Evolutionary conservation across 1,140 invertebrate genomes (phyloP), one percentile per base, ranked within the genome.

Genomic region (Drosophila tsacasi): DNA sequence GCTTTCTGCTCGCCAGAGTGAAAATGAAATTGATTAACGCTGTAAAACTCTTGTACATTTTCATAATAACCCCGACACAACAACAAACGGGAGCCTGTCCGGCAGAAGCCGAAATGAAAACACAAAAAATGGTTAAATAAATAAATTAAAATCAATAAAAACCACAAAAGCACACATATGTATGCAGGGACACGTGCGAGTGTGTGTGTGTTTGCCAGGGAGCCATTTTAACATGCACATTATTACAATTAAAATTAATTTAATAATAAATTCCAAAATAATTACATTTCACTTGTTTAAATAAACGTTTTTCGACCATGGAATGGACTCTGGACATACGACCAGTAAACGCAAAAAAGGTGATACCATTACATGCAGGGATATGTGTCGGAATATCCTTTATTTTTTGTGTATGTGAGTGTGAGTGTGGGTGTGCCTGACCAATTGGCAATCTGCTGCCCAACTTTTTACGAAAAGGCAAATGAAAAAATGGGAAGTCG

Each of bases 171-270:
- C 64, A 57, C 52, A 76, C 62, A 66, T 17, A 39, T 49, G 27
- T 32, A 52, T 52, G 32, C 52, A 57, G 54, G 15, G 54, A 67
- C 35, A 27, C 37, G 6, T 40, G 12, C 17, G 15, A 13, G 5
- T 39, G 15, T 49, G 32, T 52, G 30, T 72, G 21, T 66, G 47
- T 66, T 69, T 42, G 54, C 44, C 10, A 57, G 66, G 71, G 50
- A 65, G 65, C 65, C 77, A 84, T 90, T 89, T 89, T 85, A 91
- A 91, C 77, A 91, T 91, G 76, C 76, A 64, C 76, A 91, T 91
- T 89, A 91, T 86, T 91, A 86, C 84, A 91, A 91, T 91, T 91
- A 91, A 91, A 91, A 91, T 91, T 92, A 91, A 91, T 91, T 91
- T 90, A 91, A 91, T 91, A 91, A 91, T 91, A 91, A 91, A 91